Evolutionary conservation across 2,888 invertebrate species (phyloP).

Genomic region (Phortica okadai): DNA sequence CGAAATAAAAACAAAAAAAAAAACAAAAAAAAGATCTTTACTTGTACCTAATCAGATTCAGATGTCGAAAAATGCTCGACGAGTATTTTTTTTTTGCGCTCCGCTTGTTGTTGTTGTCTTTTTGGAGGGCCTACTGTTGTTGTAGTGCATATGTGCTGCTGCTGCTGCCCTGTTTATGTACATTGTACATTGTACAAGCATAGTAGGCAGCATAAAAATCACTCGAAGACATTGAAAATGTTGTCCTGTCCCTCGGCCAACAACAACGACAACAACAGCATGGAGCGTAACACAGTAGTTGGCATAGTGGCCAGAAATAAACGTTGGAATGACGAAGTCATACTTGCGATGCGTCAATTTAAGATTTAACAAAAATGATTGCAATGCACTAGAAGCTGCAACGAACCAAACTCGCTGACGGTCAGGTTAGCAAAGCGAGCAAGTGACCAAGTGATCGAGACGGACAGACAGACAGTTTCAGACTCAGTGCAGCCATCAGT

Average conservation of each 20-base stretch:
- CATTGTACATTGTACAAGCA: background rate
- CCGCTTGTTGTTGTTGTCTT: background rate
- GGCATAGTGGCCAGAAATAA: conserved; percentile 42
- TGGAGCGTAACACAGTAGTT: conserved; percentile 67
- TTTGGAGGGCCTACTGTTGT: background rate
- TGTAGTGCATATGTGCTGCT: background rate
- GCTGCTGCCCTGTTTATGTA: conserved; percentile 62
- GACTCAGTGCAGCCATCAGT: conserved; percentile 58
- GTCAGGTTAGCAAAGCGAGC: background rate
- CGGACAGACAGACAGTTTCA: conserved; percentile 40
- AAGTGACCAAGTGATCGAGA: conserved; percentile 18
- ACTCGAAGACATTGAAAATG: background rate
- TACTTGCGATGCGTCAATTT: conserved; percentile 70
- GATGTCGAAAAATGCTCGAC: conserved; percentile 71
- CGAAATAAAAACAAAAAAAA: background rate
- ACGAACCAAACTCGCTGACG: background rate
- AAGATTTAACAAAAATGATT: conserved; percentile 71
- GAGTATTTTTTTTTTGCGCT: conserved; percentile 37
- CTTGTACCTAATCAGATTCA: conserved; percentile 63
- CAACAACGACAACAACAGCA: conserved; percentile 11
- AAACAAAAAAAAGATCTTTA: conserved; percentile 24
- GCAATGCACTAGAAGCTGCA: conserved; percentile 60
- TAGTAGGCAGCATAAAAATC: background rate
- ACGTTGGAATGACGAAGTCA: conserved; percentile 66
- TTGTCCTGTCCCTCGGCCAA: background rate